A percentile compares a stretch with the other conserved stretches of the same genome.
phyloP scores from a whole-genome alignment of 2,113 vertebrate genomes.

The Lanius collurio region DNA sequence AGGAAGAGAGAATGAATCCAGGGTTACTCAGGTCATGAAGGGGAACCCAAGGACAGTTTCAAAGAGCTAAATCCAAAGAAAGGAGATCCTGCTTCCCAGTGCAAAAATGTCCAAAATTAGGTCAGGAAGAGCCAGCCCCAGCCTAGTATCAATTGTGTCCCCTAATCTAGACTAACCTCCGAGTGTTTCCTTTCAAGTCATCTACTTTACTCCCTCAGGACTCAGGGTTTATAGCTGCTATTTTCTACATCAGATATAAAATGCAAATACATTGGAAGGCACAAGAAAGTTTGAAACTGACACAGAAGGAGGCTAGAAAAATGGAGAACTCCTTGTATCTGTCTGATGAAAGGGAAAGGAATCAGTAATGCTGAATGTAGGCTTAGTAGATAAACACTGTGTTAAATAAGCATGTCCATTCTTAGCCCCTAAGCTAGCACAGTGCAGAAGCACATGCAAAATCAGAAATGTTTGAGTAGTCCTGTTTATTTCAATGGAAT shows the following conservation, averaged over 20 bases:
- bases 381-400: conserved; percentile 46
- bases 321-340: not conserved
- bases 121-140: not conserved
- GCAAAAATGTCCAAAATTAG: not conserved
- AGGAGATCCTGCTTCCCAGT: not conserved
- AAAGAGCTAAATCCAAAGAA: not conserved
- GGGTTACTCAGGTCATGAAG: not conserved
- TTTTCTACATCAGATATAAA: conserved; percentile 38
- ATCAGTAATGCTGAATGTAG: conserved; percentile 38
- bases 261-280: conserved; percentile 26
- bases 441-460: conserved; percentile 8
- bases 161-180: conserved; percentile 4
- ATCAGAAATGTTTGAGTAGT: conserved; percentile 9
- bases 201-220: not conserved
- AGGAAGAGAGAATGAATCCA: not conserved
- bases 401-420: conserved; percentile 36
- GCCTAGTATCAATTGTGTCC: not conserved
- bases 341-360: conserved; percentile 33
- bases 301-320: conserved; percentile 21
- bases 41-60: not conserved
- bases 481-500: conserved; percentile 30
- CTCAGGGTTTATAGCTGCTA: not conserved
- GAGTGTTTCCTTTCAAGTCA: conserved; percentile 17
- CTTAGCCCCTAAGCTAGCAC: conserved; percentile 49
- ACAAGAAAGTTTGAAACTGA: conserved; percentile 31